Evolutionary conservation across 2,113 vertebrate species (phyloP).

Genomic region (Lagopus muta): DNA sequence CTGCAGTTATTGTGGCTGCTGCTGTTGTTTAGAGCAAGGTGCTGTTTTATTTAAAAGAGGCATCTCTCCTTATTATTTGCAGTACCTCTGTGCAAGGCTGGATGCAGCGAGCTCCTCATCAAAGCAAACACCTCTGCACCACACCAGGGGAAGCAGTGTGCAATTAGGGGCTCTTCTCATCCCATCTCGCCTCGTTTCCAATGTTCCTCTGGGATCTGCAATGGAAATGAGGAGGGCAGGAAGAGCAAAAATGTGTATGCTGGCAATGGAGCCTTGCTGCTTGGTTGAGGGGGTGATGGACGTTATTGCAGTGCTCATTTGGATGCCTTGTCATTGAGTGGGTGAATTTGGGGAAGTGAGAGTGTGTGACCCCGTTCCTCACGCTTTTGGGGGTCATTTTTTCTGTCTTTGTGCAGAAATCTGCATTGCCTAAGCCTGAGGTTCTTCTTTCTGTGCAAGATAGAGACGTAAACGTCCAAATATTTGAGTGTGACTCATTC

Average conservation of each 20-base stretch:
- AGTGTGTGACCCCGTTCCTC: neutral
- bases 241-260: neutral
- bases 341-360: neutral
- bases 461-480: neutral
- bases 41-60: constrained; percentile 48
- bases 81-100: constrained; percentile 33
- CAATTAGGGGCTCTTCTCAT: constrained; percentile 11
- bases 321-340: rapidly evolving
- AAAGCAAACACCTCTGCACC: neutral
- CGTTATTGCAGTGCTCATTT: rapidly evolving
- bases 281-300: neutral
- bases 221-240: neutral
- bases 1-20: neutral
- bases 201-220: neutral
- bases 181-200: neutral
- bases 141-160: neutral
- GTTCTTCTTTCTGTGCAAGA: neutral
- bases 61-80: constrained; percentile 45
- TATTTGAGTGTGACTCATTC: neutral
- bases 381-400: neutral
- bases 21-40: neutral
- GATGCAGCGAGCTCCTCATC: constrained; percentile 2
- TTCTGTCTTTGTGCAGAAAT: neutral
- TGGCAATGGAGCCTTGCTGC: neutral
- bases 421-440: too few relatives aligned